Evolutionary conservation across 2,797 vertebrate species (phyloP), one percentile per base, ranked within the genome.

Genomic region (Amblyopsis hoosieri): DNA sequence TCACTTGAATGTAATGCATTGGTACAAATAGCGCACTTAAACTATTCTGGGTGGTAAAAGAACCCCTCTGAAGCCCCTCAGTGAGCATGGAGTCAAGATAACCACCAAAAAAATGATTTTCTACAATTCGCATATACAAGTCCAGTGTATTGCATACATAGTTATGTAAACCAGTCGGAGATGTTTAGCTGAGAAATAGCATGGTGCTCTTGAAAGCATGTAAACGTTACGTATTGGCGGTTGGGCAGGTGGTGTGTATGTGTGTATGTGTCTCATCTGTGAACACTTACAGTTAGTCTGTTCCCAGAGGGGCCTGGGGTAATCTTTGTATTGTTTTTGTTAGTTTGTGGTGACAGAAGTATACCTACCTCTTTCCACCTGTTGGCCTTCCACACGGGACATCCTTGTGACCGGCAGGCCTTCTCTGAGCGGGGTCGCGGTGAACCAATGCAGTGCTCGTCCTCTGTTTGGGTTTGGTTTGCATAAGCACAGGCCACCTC

Each of bases 371-470:
- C 90, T 54, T 84, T 92, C 97, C 97, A 99, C 72, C 77, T 92
- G 72, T 89, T 94, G 77, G 90, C 84, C 83, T 97, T 98, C 97
- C 97, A 99, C 62, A 83, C 63, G 80, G 97, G 95, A 67, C 97
- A 99, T 75, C 93, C 91, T 74, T 71, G 87, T 10, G 88, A 80
- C 72, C 95, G 91, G 68, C 97, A 99, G 57, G 79, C 63, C 89
- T 96, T 98, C 81, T 93, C 85, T 0, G 78, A 87, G 33, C 79
- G 93, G 48, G 96, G 97, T 53, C 87, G 94, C 60, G 74, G 86
- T 70, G 95, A 90, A 75, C 94, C 93, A 65, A 85, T 80, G 67
- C 97, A 99, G 48, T 84, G 81, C 47, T 86, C 82, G 29, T 95
- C 94, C 64, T 92, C 92, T 69, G 92, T 82, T 85, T 90, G 87